Evolutionary conservation across 2,888 invertebrate genomes (phyloP), one percentile per base, ranked within the genome.

Genomic region (Panzeria rudis): DNA sequence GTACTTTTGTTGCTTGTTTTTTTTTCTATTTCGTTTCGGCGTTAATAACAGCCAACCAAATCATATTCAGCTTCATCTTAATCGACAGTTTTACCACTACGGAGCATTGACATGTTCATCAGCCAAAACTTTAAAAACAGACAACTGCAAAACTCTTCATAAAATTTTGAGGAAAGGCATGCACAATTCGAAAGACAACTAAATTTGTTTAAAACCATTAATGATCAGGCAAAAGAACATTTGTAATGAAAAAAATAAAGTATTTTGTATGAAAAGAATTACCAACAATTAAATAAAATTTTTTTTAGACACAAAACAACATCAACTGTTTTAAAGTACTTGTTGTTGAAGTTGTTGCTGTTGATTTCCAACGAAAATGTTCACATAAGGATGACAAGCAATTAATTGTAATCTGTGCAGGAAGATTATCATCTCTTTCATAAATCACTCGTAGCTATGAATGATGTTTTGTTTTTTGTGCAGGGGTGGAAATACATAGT

Each of bases 91-190:
- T 80, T 82, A 86, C 86, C 86, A 86, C 81, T 86, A 86, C 68
- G 72, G 81, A 86, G 83, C 86, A 86, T 79, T 83, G 86, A 84
- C 86, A 85, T 85, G 77, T 85, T 82, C 82, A 82, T 82, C 77
- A 86, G 54, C 56, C 76, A 68, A 69, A 73, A 59, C 78, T 52
- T 38, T n/a, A 61, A 52, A 20, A 59, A 20, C 54, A 68, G n/a
- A 50, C 64, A 71, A n/a, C 23, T 38, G 47, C 41, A 69, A 64
- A 64, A 7, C 9, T 61, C n/a, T 47, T 47, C 7, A 32, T 32
- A 71, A 64, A 13, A 44, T 54, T 17, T n/a, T 35, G n/a, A 64
- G 6, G 23, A 79, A 71, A 71, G n/a, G 5, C 32, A 69, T 3
- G 32, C 9, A 35, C 35, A 35, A 29, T 35, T 47, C 38, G 17